A percentile compares a stretch with the other conserved stretches of the same genome.
These are phyloP conservation scores for Lacanobia wlatinum DNA, from an alignment of 2,888 invertebrate genomes.

Conservation along the genomic window DNA sequence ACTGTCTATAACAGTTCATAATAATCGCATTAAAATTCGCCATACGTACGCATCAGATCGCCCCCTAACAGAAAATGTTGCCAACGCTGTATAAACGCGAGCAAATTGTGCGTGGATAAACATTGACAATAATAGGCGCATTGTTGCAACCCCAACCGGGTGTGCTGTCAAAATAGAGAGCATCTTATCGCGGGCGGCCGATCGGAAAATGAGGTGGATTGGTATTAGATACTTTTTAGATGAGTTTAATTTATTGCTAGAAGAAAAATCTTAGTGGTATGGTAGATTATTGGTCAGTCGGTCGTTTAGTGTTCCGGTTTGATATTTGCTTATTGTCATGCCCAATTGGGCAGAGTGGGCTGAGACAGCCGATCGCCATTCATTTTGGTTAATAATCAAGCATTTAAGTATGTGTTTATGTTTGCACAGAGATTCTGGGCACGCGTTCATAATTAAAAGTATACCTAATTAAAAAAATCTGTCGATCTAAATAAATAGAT, in stretches of 20 bases:
- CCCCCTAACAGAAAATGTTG: slow-evolving; percentile 78
- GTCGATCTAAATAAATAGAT: not conserved
- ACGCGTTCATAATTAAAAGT: slow-evolving; percentile 21
- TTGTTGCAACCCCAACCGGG: slow-evolving; percentile 81
- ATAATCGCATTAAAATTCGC: slow-evolving; percentile 78
- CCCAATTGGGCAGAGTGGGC: slow-evolving; percentile 32
- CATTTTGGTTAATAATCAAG: slow-evolving; percentile 17
- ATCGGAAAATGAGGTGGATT: slow-evolving; percentile 70
- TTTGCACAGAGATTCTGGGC: slow-evolving; percentile 11
- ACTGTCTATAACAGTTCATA: slow-evolving; percentile 62
- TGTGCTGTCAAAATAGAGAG: slow-evolving; percentile 68
- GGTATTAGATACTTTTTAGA: slow-evolving; percentile 60
- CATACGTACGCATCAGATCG: slow-evolving; percentile 62
- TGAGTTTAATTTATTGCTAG: slow-evolving; percentile 27
- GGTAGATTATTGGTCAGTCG: slow-evolving; percentile 4
- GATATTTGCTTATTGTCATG: slow-evolving; percentile 28
- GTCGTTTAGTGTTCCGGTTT: slow-evolving; percentile 27
- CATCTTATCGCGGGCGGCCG: slow-evolving; percentile 63
- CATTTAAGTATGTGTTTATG: slow-evolving; percentile 17
- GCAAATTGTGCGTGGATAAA: slow-evolving; percentile 90
- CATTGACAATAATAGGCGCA: slow-evolving; percentile 86
- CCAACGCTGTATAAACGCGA: slow-evolving; percentile 86
- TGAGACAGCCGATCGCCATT: slow-evolving; percentile 26
- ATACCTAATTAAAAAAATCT: not conserved
- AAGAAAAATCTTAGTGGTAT: slow-evolving; percentile 17